Conservation (phyloP, 2,888 invertebrate species). For the Urechis unicinctus region DNA sequence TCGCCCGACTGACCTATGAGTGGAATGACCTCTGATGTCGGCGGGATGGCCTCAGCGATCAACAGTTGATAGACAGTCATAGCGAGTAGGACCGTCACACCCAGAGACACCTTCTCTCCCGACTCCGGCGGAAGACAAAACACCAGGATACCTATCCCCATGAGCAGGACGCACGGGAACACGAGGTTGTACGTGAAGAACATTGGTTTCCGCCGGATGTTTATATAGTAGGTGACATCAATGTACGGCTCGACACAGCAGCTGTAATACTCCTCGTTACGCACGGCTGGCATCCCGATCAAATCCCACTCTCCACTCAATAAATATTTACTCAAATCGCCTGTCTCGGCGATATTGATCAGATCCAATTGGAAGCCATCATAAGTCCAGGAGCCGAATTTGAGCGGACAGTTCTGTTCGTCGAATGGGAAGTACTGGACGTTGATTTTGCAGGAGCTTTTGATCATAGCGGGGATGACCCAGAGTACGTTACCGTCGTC, state of each 20-base stretch:
- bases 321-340: conserved; percentile 16
- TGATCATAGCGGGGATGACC: conserved; percentile 23
- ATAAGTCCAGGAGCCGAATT: conserved; percentile 62
- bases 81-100: conserved; percentile 38
- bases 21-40: conserved; percentile 40
- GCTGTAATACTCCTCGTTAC: conserved; percentile 20
- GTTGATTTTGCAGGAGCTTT: conserved; percentile 21
- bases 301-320: conserved; percentile 22
- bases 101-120: conserved; percentile 37
- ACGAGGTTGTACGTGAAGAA: conserved; percentile 35
- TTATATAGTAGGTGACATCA: conserved; percentile 21
- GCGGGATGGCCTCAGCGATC: conserved; percentile 40
- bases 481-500: conserved; percentile 19
- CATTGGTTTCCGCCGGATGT: conserved; percentile 23
- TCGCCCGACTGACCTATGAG: too few species aligned
- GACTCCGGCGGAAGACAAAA: conserved; percentile 36
- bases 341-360: conserved; percentile 16
- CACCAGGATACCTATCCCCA: conserved; percentile 26
- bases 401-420: conserved; percentile 95
- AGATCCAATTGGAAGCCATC: conserved; percentile 59
- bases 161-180: conserved; percentile 34
- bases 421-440: conserved; percentile 59
- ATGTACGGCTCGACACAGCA: conserved; percentile 23
- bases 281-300: conserved; percentile 18
- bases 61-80: conserved; percentile 41